Evolutionary conservation across 2,888 invertebrate genomes (phyloP), one percentile per base, ranked within the genome.

Genomic region (Calameuta idolon): DNA sequence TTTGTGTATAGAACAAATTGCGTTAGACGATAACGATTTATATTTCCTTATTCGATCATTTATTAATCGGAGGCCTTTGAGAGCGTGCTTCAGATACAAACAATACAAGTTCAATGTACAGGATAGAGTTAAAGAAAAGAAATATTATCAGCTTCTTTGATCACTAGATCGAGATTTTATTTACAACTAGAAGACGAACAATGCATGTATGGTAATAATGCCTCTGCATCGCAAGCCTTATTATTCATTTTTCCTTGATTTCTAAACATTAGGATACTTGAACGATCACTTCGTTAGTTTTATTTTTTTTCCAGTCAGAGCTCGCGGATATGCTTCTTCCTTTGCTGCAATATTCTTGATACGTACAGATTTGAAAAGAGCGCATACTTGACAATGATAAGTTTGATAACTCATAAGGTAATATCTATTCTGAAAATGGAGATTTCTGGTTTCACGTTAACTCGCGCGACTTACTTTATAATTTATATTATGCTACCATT

Each of bases 121-220:
- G 71, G 68, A 35, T 37, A 73, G 35, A 12, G 55, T 75, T 69
- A 23, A 69, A 79, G 76, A 69, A 40, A 76, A 75, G 40, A 33
- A 30, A 77, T 74, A 33, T 75, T 75, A 55, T 34, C 15, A 76
- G 68, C 34, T 34, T 69, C 34, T 77, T 79, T 78, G 76, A 81
- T 81, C 80, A 82, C 84, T 85, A 84, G 85, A 85, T 84, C 75
- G 81, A 87, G 80, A 84, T 87, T 87, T 87, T 88, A 89, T 89
- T 85, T 89, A 88, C 86, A 88, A 78, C 81, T 86, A 84, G 83
- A 85, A 34, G 74, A 34, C 35, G 12, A 34, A 34, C 34, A 34
- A 74, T 74, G 35, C 74, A 35, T 34, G 74, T 74, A 74, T n/a
- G 34, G 35, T 74, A 30, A 71, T 71, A 71, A 71, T 30, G 71